Base-by-base conservation (phyloP, 92 coral and sea anemone genomes). In the Pocillopora meandrina region DNA sequence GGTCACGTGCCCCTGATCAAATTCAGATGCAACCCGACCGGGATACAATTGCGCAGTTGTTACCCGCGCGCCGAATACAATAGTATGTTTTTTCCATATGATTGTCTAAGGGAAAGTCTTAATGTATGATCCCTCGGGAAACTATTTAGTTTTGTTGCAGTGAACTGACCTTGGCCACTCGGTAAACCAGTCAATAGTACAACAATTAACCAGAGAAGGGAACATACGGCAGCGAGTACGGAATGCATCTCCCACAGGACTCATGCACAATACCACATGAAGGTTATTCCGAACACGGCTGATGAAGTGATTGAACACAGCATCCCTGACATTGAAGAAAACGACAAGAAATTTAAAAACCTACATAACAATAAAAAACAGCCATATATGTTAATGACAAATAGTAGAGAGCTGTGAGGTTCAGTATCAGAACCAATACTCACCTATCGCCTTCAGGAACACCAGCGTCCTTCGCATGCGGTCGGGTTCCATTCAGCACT, bases 171-270 rank as follows among this genome's bases (percentile, higher is more conserved):
- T 94, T 56, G 99, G 99, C 99, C 99, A 96, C 72, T 96, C 99
- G 8, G 91, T 96, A 79, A 96, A 96, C 98, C 98, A 96, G 87
- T 96, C 98, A 60, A 96, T 96, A 7, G 98, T 96, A 81, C 98
- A 96, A 72, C 98, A 96, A 77, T 96, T 96, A 62, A 96, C 98
- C 47, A 96, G 90, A 9, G 98, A 96, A 0, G 98, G 98, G 72
- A 96, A 96, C 98, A 96, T 96, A 4, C 98, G 92, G 62, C 98
- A 96, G 74, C 98, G 91, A 9, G 98, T 96, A 42, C 98, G 95
- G 88, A 96, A 96, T 0, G 98, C 98, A 74, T 96, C 98, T 0
- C 98, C 98, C 26, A 96, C 98, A 13, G 98, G 98, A 84, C 98
- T 96, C 98, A 96, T 96, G 63, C 98, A 96, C 63, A 96, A 90